Evolutionary conservation across 2,113 vertebrate species (phyloP).

Genomic region (Oreochromis niloticus): DNA sequence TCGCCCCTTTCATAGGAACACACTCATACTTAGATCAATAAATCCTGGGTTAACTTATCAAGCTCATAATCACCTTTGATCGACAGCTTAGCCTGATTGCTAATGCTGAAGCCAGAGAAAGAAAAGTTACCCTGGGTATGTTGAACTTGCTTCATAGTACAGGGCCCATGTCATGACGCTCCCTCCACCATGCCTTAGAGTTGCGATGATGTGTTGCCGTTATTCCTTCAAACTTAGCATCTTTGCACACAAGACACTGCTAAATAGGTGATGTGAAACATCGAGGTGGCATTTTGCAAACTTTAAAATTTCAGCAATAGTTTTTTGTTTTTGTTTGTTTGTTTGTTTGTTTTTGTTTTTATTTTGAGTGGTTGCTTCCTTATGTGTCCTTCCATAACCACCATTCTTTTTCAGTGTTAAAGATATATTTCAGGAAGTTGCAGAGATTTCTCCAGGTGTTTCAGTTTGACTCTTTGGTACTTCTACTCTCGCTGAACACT

Average conservation of each 20-base stretch:
- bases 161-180: background rate
- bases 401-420: background rate
- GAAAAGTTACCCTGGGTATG: background rate
- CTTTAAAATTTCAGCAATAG: background rate
- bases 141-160: background rate
- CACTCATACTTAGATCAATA: fast-evolving
- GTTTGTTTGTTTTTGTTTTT: background rate
- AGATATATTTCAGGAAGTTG: background rate
- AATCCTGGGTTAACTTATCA: background rate
- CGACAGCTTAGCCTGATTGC: background rate
- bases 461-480: background rate
- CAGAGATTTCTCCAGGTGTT: background rate
- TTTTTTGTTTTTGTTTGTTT: background rate
- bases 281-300: background rate
- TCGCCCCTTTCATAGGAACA: fast-evolving
- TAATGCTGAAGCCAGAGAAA: background rate
- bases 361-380: background rate
- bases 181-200: background rate
- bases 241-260: background rate
- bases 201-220: background rate
- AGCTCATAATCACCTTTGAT: background rate
- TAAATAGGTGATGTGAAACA: background rate
- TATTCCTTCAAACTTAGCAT: background rate
- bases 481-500: background rate
- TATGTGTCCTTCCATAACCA: fast-evolving